Conservation (phyloP, 2,113 vertebrate species). For the Arizona elegans region DNA sequence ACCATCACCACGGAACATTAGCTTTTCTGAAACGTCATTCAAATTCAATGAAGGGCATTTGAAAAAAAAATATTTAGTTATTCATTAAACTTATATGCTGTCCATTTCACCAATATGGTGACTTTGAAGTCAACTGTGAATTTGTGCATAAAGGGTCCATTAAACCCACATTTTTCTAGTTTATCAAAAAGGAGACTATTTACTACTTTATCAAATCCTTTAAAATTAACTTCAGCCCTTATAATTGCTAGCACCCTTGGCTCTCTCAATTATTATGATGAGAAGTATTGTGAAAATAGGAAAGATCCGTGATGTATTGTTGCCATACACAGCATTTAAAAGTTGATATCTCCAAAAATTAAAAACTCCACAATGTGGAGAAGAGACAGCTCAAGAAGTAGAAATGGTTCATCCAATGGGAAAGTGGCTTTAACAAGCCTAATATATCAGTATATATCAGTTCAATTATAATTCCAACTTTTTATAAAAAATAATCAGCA, state of each 20-base stretch:
- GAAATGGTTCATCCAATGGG: background rate
- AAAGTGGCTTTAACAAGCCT: background rate
- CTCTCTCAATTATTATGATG: background rate
- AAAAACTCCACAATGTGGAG: background rate
- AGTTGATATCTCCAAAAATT: background rate
- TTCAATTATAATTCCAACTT: background rate
- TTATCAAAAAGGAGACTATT: background rate
- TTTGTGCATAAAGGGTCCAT: background rate
- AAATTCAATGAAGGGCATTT: background rate
- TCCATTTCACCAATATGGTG: background rate
- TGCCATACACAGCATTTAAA: background rate
- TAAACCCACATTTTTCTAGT: background rate
- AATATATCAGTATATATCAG: background rate
- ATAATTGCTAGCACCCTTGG: background rate
- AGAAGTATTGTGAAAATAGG: background rate
- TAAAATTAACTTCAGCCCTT: background rate
- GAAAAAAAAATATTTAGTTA: background rate
- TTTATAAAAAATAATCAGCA: background rate
- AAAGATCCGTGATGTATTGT: background rate
- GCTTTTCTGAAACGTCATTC: background rate
- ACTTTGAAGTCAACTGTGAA: background rate
- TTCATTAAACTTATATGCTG: background rate
- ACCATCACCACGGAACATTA: background rate
- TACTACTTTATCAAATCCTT: background rate
- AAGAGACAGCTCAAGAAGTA: background rate